Base-by-base conservation (phyloP, 2,113 vertebrate species). In the Myotis lucifugus region DNA sequence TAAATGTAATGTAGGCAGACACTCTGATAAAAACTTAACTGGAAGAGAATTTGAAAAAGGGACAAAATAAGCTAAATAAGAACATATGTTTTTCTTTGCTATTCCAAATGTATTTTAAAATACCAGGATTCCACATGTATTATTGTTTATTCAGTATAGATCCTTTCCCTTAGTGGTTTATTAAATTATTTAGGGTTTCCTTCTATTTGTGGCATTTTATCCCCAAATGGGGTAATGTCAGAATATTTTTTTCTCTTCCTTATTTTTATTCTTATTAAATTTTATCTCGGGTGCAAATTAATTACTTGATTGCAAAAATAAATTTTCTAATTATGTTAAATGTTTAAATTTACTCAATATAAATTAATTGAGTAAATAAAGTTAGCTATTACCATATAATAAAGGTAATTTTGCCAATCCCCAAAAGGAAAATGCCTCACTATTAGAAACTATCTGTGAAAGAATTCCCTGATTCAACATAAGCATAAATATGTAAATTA, bases 31-130 rank as follows among this genome's bases (percentile, higher is more conserved):
- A 92, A 91, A 56, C 37, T 73, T 29, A 95, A 85, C 59, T 66
- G 19, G 11, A 83, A 61, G 32, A 88, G 27, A 96, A 87, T 12
- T 66, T 0, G 21, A 82, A 92, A 91, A 77, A 88, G 27, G n/a
- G 21, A 84, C 11, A 81, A 88, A 95, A 77, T 70, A 56, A 95
- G 27, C 12, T 95, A n/a, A 67, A 64, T 74, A 84, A 83, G 25
- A 85, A 29, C 14, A 92, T 23, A 40, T 11, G 54, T 84, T 85
- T 64, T 86, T 93, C 34, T 84, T 93, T 54, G 42, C 27, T 90
- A 42, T 79, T 64, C 74, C 32, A 83, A 86, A 90, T 79, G 34
- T 81, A 40, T 86, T 90, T 78, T 73, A 29, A 78, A 77, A 79
- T 79, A 54, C 37, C 46, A 85, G 9, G 93, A 77, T 69, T 85